Evolutionary conservation across 2,888 invertebrate genomes (phyloP).

Genomic region (Diadegma fenestrale): DNA sequence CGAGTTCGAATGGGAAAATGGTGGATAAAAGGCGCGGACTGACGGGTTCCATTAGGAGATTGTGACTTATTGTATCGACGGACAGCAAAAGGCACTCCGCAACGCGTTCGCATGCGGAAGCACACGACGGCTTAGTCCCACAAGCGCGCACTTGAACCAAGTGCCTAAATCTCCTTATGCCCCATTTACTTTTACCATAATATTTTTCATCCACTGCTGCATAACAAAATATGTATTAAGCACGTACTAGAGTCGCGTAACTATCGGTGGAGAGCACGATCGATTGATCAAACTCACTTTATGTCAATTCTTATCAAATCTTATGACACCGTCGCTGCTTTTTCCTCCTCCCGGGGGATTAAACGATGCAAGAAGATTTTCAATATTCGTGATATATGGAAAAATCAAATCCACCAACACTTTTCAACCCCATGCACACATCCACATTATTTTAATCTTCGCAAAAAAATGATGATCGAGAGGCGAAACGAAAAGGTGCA

Average conservation of each 20-base stretch:
- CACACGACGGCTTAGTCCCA: constrained; percentile 55
- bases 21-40: constrained; percentile 73
- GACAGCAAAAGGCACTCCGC: constrained; percentile 80
- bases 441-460: not conserved
- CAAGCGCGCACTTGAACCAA: constrained; percentile 36
- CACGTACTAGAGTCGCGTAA: not conserved
- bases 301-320: constrained; percentile 16
- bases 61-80: constrained; percentile 79
- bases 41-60: constrained; percentile 81
- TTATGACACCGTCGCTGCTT: constrained; percentile 28
- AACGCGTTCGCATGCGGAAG: constrained; percentile 61
- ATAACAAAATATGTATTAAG: constrained; percentile 35
- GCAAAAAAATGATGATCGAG: not conserved
- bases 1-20: constrained; percentile 64
- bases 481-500: not conserved
- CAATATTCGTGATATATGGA: constrained; percentile 33
- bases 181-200: constrained; percentile 17
- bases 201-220: constrained; percentile 7
- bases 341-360: not conserved
- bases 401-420: constrained; percentile 5
- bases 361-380: constrained; percentile 7
- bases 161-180: constrained; percentile 50
- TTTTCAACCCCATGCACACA: not conserved
- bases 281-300: constrained; percentile 27
- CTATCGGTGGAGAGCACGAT: not conserved